These are phyloP conservation scores for Trachelus stipa DNA, from an alignment of 2,888 invertebrate genomes.

Conservation along the genomic window DNA sequence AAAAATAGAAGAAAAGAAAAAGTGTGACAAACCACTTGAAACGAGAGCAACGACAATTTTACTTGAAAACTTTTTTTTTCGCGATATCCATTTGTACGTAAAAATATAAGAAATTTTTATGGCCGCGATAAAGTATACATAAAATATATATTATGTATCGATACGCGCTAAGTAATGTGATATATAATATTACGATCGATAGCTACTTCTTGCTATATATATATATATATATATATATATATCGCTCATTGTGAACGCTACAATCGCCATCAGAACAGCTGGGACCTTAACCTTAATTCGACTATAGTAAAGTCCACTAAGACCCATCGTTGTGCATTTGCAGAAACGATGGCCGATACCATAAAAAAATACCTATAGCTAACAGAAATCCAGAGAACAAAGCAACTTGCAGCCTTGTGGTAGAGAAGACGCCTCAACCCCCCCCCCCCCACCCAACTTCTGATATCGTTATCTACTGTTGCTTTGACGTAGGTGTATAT, in stretches of 20 bases:
- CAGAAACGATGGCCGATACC: constrained; percentile 9
- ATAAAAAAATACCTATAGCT: constrained; percentile 30
- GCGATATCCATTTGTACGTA: background rate
- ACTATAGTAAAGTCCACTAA: background rate
- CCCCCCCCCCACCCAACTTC: background rate
- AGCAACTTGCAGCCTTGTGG: constrained; percentile 20
- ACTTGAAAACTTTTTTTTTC: background rate
- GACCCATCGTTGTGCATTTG: constrained; percentile 15
- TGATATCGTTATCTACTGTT: background rate
- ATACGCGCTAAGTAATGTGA: background rate
- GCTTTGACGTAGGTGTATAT: background rate
- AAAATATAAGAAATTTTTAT: background rate
- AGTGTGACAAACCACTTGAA: background rate
- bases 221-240: too few relatives aligned
- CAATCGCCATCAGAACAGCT: background rate
- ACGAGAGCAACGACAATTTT: background rate
- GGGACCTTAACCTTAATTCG: background rate
- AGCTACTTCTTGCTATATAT: background rate
- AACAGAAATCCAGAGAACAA: constrained; percentile 22
- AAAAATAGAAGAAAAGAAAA: constrained; percentile 15
- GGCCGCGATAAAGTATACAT: background rate
- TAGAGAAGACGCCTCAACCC: too few relatives aligned
- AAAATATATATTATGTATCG: background rate
- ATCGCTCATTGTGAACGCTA: background rate
- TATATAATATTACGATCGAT: background rate